Evolutionary conservation across 2,113 vertebrate genomes (phyloP), one percentile per base, ranked within the genome.

Genomic region (Dolichotis patagonum): DNA sequence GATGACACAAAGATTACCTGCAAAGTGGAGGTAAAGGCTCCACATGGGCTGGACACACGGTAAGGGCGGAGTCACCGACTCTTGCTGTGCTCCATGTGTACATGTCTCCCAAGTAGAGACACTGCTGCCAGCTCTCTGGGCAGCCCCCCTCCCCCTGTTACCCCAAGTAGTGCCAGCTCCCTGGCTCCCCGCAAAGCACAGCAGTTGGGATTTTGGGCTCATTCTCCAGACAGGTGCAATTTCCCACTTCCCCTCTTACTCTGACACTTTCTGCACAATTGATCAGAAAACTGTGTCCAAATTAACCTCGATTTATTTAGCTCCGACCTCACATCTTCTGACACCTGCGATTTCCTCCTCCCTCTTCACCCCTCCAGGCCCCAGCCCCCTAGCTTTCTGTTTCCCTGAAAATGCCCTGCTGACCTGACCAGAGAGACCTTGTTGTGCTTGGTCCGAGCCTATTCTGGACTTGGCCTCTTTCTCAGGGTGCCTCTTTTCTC

Each of bases 231-330:
- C 65, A 81, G 88, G 84, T 83, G n/a, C 69, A 60, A 52, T 88
- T 71, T 85, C 95, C 75, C 88, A 90, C 81, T n/a, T n/a, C n/a
- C n/a, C n/a, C 91, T 82, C 88, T 95, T 17, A 19, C 38, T 90
- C 91, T 3, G 83, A 88, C n/a, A 58, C 71, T 80, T 85, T 77
- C 95, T 69, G 38, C 6, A 19, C 65, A 32, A 89, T 69, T 3
- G 16, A 91, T 95, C 85, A 82, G 58, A 85, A 75, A 96, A 62
- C 46, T 60, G 10, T 85, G 65, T 49, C 71, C 94, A 94, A 92
- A 90, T 93, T 60, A 91, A 84, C 95, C 62, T n/a, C 46, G 83
- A 81, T 30, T 88, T 75, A 81, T 30, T 88, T 75, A 89, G 78
- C 67, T 92, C 56, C 0, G 5, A n/a, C 13, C 80, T 83, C 96